Conservation (phyloP, 1,140 invertebrate species). For the Coenobita brevimanus region DNA sequence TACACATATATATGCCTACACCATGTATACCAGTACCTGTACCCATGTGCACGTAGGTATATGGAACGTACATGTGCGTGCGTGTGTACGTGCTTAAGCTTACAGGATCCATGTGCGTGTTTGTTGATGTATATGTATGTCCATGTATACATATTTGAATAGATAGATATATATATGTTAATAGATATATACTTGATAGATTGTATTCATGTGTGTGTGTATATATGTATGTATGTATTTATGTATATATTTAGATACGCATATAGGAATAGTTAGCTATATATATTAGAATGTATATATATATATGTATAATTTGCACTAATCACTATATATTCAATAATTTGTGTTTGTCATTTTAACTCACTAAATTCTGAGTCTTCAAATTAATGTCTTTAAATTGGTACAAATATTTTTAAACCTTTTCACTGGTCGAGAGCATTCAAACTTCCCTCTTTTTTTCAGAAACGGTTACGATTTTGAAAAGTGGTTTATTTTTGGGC, state of each 20-base stretch:
- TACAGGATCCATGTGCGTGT: background rate
- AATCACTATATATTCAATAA: background rate
- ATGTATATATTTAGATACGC: background rate
- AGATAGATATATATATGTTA: too few relatives aligned
- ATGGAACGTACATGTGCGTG: too few relatives aligned
- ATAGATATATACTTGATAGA: background rate
- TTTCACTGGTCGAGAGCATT: too few relatives aligned
- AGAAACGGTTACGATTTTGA: too few relatives aligned
- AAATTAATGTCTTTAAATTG: background rate
- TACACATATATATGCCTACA: too few relatives aligned
- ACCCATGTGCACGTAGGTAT: too few relatives aligned
- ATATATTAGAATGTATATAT: background rate
- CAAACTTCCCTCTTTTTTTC: too few relatives aligned
- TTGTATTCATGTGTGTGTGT: background rate
- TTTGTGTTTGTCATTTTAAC: background rate
- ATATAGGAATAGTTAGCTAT: background rate
- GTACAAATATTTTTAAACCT: slow-evolving; percentile 24
- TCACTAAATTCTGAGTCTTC: too few relatives aligned
- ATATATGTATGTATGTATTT: too few relatives aligned
- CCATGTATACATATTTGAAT: too few relatives aligned
- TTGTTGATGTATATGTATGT: background rate
- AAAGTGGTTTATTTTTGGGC: too few relatives aligned
- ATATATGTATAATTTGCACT: slow-evolving; percentile 14
- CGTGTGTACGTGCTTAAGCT: background rate
- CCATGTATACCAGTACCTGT: too few relatives aligned